Conservation (phyloP, 2,113 vertebrate species). For the Melanotaenia duboulayi region DNA sequence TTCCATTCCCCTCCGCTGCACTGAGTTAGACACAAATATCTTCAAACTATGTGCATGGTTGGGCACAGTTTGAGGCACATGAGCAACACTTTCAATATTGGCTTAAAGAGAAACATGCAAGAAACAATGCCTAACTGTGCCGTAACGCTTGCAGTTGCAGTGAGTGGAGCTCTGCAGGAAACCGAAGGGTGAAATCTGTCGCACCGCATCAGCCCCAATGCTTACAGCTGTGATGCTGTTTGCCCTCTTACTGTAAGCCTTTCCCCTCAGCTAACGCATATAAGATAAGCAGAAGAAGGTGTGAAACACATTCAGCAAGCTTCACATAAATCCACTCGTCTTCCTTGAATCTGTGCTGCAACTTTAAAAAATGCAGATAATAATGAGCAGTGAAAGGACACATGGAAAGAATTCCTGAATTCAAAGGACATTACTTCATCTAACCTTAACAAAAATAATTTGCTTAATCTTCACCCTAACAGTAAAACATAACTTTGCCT, state of each 20-base stretch:
- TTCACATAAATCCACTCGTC: neutral
- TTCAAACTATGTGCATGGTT: neutral
- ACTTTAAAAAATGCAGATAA: neutral
- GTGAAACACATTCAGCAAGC: too few relatives aligned
- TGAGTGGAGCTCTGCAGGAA: conserved; percentile 16
- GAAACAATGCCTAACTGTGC: conserved; percentile 8
- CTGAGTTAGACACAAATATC: too few relatives aligned
- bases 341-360: neutral
- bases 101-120: neutral
- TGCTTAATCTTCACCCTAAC: too few relatives aligned
- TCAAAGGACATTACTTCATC: too few relatives aligned
- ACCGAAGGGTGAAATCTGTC: conserved; percentile 48
- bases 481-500: too few relatives aligned
- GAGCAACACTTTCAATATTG: neutral
- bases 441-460: too few relatives aligned
- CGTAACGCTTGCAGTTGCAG: neutral
- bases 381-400: neutral
- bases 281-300: conserved; percentile 14
- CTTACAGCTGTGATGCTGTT: conserved; percentile 28
- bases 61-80: neutral
- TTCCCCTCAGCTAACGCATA: conserved; percentile 21
- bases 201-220: conserved; percentile 21
- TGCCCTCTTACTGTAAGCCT: conserved; percentile 36
- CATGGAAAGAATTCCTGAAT: too few relatives aligned
- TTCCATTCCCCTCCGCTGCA: too few relatives aligned